Base-by-base conservation (phyloP, 2,113 vertebrate genomes). In the Stigmatopora nigra region DNA sequence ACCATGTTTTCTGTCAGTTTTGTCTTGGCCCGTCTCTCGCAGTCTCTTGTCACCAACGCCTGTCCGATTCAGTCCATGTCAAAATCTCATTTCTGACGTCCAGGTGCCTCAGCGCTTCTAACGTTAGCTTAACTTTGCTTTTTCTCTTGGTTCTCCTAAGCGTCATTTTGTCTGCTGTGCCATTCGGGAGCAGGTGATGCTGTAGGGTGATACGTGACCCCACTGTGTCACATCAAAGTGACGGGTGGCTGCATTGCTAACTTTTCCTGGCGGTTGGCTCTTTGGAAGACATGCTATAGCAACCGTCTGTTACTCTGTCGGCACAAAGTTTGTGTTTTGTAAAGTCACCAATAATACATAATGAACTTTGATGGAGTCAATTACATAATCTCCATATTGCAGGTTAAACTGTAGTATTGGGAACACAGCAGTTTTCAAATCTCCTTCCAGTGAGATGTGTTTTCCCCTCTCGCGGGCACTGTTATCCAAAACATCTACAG, bases 121-220 rank as follows among this genome's bases (percentile, higher is more conserved):
- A 78, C 69, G 71, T 81, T 59, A 73, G 46, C 71, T 81, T 80
- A 67, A 60, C 67, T 45, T 70, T 46, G n/a, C 79, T 73, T 71
- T 76, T 69, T 48, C 68, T 65, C 63, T 69, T 75, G 68, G 49
- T 58, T 25, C 62, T 68, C 41, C 61, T 51, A 57, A 66, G 85
- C 78, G 76, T 82, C 84, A 81, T 77, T 77, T 76, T 77, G 65
- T 82, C 68, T 67, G 64, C 76, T 20, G 20, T 31, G 78, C 80
- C 60, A 75, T 77, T 78, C 77, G 67, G 76, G 63, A 83, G 76
- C 78, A 86, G 84, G 84, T 87, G 80, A 77, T 22, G 67, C 83
- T 36, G 65, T 71, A 22, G 77, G 78, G 71, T 58, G 63, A 71
- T 38, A 17, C 46, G 51, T 83, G 84, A 83, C 86, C 84, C 82